phyloP scores from a whole-genome alignment of 64 coral and sea anemone genomes.

The Exaiptasia diaphana region DNA sequence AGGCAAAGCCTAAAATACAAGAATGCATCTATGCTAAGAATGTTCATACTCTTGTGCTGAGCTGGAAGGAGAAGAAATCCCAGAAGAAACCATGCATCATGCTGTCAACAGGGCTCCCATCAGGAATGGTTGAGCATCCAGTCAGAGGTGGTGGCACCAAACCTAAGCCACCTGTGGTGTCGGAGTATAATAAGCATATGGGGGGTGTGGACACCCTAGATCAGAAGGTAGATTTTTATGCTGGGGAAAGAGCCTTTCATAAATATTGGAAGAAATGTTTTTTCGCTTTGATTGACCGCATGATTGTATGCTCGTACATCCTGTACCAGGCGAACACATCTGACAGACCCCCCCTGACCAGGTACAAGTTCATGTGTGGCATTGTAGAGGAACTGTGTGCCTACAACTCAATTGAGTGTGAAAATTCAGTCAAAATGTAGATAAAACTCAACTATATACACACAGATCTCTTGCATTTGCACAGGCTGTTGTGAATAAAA shows the following conservation, averaged over 20 bases:
- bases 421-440: too few relatives aligned
- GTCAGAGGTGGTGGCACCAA: constrained; percentile 9
- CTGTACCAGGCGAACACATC: constrained; percentile 28
- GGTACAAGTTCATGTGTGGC: constrained; percentile 36
- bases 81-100: constrained; percentile 43
- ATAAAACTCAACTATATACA: too few relatives aligned
- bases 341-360: not conserved
- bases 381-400: constrained; percentile 38
- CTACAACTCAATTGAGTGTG: too few relatives aligned
- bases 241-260: constrained; percentile 33
- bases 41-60: constrained; percentile 16
- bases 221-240: constrained; percentile 47
- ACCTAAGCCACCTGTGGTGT: not conserved
- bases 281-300: constrained; percentile 20
- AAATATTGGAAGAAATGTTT: constrained; percentile 55
- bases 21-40: constrained; percentile 36
- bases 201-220: constrained; percentile 34
- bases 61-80: constrained; percentile 29
- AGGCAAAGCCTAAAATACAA: constrained; percentile 26
- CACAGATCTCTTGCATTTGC: too few relatives aligned
- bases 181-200: constrained; percentile 38
- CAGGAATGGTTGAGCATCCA: constrained; percentile 35
- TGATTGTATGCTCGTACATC: constrained; percentile 34
- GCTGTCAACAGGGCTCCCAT: constrained; percentile 20
- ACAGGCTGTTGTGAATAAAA: too few relatives aligned